These are phyloP conservation scores for Drosophila nr. perissopoda DNA, from an alignment of 2,888 invertebrate species.

Conservation along the genomic window DNA sequence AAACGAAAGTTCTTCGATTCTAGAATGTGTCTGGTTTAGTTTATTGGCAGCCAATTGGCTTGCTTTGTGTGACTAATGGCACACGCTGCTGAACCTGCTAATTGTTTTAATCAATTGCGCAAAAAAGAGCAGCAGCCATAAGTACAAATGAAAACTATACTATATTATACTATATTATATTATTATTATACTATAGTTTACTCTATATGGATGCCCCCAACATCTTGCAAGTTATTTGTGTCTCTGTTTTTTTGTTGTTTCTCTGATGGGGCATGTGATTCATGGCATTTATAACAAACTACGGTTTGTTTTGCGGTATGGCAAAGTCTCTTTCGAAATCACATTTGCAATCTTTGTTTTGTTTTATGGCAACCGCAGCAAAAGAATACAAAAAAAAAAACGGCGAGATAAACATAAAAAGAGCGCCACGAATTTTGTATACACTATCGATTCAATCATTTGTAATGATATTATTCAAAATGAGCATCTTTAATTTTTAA, in stretches of 20 bases:
- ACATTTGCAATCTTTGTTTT: conserved; percentile 33
- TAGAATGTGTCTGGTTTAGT: conserved; percentile 29
- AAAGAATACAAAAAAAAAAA: conserved; percentile 25
- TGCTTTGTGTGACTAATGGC: conserved; percentile 67
- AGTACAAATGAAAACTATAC: conserved; percentile 2
- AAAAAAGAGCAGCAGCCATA: conserved; percentile 2
- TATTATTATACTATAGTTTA: not conserved
- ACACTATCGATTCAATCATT: conserved; percentile 7
- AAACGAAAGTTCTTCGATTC: conserved; percentile 29
- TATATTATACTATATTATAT: not conserved
- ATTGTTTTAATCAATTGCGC: conserved; percentile 62
- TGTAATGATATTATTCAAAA: not conserved
- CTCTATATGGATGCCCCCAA: conserved; percentile 25
- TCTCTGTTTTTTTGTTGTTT: conserved; percentile 14
- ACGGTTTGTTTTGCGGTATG: conserved; percentile 31
- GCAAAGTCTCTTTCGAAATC: conserved; percentile 43
- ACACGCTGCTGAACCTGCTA: conserved; percentile 52
- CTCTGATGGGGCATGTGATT: conserved; percentile 29
- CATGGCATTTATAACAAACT: conserved; percentile 55
- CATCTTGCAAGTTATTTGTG: conserved; percentile 16
- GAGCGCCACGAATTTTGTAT: conserved; percentile 4
- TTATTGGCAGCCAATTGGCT: conserved; percentile 60
- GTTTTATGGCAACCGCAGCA: conserved; percentile 25
- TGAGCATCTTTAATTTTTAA: not conserved
- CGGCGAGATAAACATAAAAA: conserved; percentile 2